A percentile compares a stretch with the other conserved stretches of the same genome.
Conservation (phyloP, 2,888 invertebrate species). For the Sycophila texana region DNA sequence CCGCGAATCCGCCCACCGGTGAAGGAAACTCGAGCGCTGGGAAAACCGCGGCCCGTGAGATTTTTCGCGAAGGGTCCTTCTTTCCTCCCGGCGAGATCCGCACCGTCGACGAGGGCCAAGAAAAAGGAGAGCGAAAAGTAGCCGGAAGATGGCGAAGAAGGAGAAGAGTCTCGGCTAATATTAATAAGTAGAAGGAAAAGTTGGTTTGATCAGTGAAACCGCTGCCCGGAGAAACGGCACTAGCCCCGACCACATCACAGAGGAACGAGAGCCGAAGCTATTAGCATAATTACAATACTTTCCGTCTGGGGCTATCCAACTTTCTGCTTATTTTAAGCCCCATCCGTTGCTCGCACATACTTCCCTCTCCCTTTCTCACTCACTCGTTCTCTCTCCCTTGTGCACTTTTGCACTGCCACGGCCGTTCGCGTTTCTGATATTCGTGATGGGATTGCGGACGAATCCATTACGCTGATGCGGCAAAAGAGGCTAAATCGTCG, state of each 20-base stretch:
- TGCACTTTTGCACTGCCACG: background rate
- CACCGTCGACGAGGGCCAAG: constrained; percentile 7
- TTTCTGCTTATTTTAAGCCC: constrained; percentile 72
- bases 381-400: background rate
- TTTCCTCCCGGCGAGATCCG: constrained; percentile 16
- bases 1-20: constrained; percentile 7
- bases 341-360: constrained; percentile 45
- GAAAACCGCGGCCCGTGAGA: constrained; percentile 36
- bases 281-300: constrained; percentile 76
- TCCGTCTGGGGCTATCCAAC: constrained; percentile 70
- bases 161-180: constrained; percentile 63
- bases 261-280: constrained; percentile 66
- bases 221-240: constrained; percentile 55
- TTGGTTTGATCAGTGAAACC: constrained; percentile 72
- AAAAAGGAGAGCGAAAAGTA: constrained; percentile 21
- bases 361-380: background rate
- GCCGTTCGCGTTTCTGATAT: constrained; percentile 60
- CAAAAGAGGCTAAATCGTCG: constrained; percentile 69
- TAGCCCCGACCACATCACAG: constrained; percentile 70
- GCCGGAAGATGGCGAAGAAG: background rate
- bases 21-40: constrained; percentile 38
- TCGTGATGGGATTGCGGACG: constrained; percentile 70
- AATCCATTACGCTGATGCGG: constrained; percentile 73
- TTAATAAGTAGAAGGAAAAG: constrained; percentile 75
- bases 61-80: constrained; percentile 43